Conservation (phyloP, 2,113 vertebrate genomes). For the Murina feae region DNA sequence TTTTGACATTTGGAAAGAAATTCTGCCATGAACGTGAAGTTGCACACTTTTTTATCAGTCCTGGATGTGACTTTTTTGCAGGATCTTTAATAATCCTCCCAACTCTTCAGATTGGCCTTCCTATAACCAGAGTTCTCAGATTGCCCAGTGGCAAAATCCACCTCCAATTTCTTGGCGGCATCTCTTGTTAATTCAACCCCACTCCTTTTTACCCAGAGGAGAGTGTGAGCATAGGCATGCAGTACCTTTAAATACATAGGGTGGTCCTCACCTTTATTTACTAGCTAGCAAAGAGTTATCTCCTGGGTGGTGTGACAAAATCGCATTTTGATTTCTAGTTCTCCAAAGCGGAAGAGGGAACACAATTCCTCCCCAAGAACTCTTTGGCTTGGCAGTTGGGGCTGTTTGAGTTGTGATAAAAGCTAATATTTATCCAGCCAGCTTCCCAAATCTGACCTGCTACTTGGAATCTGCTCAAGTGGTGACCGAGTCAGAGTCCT, state of each 20-base stretch:
- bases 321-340: constrained; percentile 46
- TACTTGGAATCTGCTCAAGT: constrained; percentile 50
- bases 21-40: constrained; percentile 24
- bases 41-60: constrained; percentile 2
- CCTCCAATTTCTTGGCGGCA: constrained; percentile 48
- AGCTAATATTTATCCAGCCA: constrained; percentile 68
- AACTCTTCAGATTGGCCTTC: constrained; percentile 15
- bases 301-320: constrained; percentile 36
- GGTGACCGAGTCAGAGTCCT: constrained; percentile 35
- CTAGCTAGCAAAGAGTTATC: constrained; percentile 68
- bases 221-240: neutral
- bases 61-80: neutral
- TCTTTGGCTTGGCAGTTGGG: constrained; percentile 72
- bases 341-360: constrained; percentile 61
- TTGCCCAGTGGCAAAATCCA: constrained; percentile 54
- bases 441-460: constrained; percentile 56
- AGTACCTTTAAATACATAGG: constrained; percentile 27
- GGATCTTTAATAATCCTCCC: constrained; percentile 34
- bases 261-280: neutral
- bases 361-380: constrained; percentile 57
- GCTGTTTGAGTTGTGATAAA: constrained; percentile 71
- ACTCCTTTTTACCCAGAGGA: constrained; percentile 32
- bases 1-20: constrained; percentile 50
- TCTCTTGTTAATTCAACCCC: neutral
- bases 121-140: constrained; percentile 17